Conservation (phyloP, 2,888 invertebrate genomes). For the Hemaris fuciformis region DNA sequence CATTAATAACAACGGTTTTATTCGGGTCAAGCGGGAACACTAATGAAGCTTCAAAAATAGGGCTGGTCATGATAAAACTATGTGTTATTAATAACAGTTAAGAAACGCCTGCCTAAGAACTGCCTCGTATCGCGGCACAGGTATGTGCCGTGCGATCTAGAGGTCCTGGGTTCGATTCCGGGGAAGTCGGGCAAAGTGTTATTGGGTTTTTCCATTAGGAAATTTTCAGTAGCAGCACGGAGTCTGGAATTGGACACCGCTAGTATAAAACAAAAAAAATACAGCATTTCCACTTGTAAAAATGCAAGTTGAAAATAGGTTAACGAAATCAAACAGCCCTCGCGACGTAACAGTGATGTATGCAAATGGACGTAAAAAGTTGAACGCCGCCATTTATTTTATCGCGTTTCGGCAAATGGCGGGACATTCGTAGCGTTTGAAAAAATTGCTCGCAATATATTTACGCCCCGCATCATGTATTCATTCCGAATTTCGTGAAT, state of each 20-base stretch:
- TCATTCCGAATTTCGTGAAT: not conserved
- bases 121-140: too few relatives aligned
- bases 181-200: too few relatives aligned
- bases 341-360: not conserved
- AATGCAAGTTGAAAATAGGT: not conserved
- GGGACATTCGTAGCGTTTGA: constrained; percentile 12
- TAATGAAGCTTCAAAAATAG: constrained; percentile 16
- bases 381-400: constrained; percentile 10
- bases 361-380: constrained; percentile 12
- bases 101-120: too few relatives aligned
- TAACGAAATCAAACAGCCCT: not conserved
- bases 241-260: too few relatives aligned
- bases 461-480: not conserved
- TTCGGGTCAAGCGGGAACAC: constrained; percentile 11
- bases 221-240: too few relatives aligned
- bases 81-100: not conserved
- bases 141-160: too few relatives aligned
- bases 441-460: constrained; percentile 16
- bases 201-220: too few relatives aligned
- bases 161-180: too few relatives aligned
- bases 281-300: not conserved
- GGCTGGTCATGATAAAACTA: not conserved
- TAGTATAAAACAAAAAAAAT: not conserved
- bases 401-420: constrained; percentile 11
- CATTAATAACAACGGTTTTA: constrained; percentile 15